Percentiles rank a stretch among this genome's conserved stretches.
These are phyloP conservation scores for Mesochorus sp. DNA, from an alignment of 2,888 invertebrate species.

Conservation along the genomic window DNA sequence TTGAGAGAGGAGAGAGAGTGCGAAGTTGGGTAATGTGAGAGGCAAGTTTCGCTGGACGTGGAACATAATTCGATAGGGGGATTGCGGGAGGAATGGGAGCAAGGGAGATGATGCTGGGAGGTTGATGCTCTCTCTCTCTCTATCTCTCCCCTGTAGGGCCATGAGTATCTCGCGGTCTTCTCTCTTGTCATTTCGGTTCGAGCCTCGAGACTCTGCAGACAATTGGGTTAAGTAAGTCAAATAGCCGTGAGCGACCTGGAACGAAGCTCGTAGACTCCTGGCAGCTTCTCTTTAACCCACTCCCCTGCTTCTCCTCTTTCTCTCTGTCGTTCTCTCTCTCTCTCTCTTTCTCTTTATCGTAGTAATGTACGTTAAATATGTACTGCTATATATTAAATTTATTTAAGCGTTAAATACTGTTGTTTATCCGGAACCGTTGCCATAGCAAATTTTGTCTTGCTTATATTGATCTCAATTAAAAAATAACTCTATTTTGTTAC, in stretches of 20 bases:
- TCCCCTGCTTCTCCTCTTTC: slow-evolving; percentile 14
- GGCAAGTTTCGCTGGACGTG: slow-evolving; percentile 48
- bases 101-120: slow-evolving; percentile 29
- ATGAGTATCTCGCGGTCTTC: slow-evolving; percentile 51
- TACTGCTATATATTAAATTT: not conserved
- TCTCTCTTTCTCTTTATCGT: slow-evolving; percentile 8
- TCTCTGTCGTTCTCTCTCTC: not conserved
- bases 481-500: slow-evolving; percentile 46
- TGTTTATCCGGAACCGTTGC: slow-evolving; percentile 63
- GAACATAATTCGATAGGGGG: slow-evolving; percentile 51
- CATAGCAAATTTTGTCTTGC: slow-evolving; percentile 60
- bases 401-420: too few species aligned
- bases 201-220: slow-evolving; percentile 65
- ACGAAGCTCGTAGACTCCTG: slow-evolving; percentile 51
- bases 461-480: slow-evolving; percentile 64
- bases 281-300: slow-evolving; percentile 30
- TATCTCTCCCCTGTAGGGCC: slow-evolving; percentile 6
- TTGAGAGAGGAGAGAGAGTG: slow-evolving; percentile 28
- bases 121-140: slow-evolving; percentile 12
- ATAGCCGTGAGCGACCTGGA: slow-evolving; percentile 64
- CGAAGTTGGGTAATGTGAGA: slow-evolving; percentile 45
- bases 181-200: slow-evolving; percentile 41
- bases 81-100: slow-evolving; percentile 9
- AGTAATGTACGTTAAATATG: slow-evolving; percentile 21
- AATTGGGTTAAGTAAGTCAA: slow-evolving; percentile 74